Evolutionary conservation across 2,113 vertebrate genomes (phyloP).

Genomic region (Chauna torquata): DNA sequence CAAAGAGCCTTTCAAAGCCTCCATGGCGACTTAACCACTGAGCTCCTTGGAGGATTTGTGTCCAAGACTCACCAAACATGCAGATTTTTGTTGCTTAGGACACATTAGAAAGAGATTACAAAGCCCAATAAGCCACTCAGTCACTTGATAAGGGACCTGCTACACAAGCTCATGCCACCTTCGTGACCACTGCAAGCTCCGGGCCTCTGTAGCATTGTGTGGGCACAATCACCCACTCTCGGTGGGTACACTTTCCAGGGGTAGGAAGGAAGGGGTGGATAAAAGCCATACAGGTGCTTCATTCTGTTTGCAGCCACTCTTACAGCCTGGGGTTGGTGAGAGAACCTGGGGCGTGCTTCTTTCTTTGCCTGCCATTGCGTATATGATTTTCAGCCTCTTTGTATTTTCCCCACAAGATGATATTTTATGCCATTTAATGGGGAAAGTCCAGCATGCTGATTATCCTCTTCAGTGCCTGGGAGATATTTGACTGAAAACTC

Average conservation of each 20-base stretch:
- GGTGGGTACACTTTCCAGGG: accelerated
- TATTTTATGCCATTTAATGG: not conserved
- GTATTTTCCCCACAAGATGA: not conserved
- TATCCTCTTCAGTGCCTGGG: not conserved
- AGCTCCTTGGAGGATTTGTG: not conserved
- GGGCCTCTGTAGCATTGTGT: accelerated
- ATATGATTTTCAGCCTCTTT: not conserved
- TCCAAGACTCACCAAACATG: not conserved
- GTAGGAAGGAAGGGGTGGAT: not conserved
- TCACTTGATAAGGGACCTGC: not conserved
- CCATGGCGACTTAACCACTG: not conserved
- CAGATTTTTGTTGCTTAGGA: not conserved
- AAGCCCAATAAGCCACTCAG: not conserved
- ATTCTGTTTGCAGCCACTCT: not conserved
- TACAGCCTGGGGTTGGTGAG: not conserved
- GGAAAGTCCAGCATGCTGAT: not conserved
- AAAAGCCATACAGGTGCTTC: not conserved
- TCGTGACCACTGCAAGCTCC: accelerated
- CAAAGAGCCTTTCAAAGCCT: not conserved
- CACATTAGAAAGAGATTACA: not conserved
- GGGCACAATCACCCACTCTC: accelerated
- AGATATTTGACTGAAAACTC: not conserved
- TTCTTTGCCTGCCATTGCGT: not conserved
- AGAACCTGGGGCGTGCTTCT: not conserved
- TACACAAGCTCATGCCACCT: accelerated